Percentiles rank a stretch among this genome's conserved stretches.
phyloP scores from a whole-genome alignment of 2,797 vertebrate species.

The Ctenopoma kingsleyae region DNA sequence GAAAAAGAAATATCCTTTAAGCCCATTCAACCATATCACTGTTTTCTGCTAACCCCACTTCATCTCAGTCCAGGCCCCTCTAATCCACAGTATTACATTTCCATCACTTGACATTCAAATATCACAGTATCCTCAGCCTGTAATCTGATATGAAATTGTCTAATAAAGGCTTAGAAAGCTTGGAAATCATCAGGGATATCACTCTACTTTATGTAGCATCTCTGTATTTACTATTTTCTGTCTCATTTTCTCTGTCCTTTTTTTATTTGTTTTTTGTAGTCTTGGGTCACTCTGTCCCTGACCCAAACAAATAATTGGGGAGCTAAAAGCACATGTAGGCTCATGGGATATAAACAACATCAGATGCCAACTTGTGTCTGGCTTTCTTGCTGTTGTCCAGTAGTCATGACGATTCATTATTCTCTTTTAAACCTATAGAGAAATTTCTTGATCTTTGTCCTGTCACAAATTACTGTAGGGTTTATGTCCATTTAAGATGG shows the following conservation, averaged over 20 bases:
- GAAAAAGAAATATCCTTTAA: constrained; percentile 65
- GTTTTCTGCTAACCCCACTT: constrained; percentile 56
- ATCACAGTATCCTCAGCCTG: constrained; percentile 43
- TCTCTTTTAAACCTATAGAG: constrained; percentile 52
- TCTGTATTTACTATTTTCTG: constrained; percentile 9
- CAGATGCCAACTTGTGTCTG: constrained; percentile 51
- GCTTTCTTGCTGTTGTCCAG: constrained; percentile 28
- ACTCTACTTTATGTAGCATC: constrained; percentile 15
- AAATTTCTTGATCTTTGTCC: constrained; percentile 57
- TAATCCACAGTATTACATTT: constrained; percentile 56
- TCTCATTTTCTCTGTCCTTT: constrained; percentile 5
- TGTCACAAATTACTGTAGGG: constrained; percentile 60
- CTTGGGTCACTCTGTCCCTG: constrained; percentile 32
- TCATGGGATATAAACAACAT: constrained; percentile 51
- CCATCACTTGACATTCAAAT: constrained; percentile 50
- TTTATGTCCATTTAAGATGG: constrained; percentile 62
- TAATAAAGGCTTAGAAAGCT: constrained; percentile 25
- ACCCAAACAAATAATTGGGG: constrained; percentile 50
- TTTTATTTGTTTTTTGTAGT: constrained; percentile 16
- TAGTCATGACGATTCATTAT: constrained; percentile 49
- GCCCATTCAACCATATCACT: constrained; percentile 57
- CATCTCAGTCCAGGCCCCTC: constrained; percentile 39
- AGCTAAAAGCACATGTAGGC: constrained; percentile 24
- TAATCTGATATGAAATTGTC: constrained; percentile 52
- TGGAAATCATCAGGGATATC: neutral